Percentiles rank a stretch among this genome's conserved stretches.
These are phyloP conservation scores for Drusus annulatus DNA, from an alignment of 1,140 invertebrate species.

Conservation along the genomic window DNA sequence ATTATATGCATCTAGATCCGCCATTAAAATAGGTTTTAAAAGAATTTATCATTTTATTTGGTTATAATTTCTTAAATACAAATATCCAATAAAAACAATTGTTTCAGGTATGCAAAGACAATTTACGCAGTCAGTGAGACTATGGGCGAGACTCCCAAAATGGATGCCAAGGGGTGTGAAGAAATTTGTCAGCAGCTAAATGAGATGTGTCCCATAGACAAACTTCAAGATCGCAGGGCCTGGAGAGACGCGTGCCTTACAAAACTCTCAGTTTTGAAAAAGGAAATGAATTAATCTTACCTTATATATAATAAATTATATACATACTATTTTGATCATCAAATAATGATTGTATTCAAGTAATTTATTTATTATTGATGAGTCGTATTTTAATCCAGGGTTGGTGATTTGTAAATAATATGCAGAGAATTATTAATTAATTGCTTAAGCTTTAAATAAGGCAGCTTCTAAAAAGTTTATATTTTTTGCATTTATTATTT, in stretches of 20 bases:
- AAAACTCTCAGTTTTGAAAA: conserved; percentile 86
- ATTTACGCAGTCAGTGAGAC: conserved; percentile 85
- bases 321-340: not conserved
- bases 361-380: no score
- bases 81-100: not conserved
- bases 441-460: no score
- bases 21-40: no score
- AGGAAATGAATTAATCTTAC: conserved; percentile 69
- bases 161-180: conserved; percentile 77
- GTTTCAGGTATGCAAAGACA: conserved; percentile 80
- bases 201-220: conserved; percentile 81
- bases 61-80: no score
- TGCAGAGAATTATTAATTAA: no score
- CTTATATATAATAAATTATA: not conserved
- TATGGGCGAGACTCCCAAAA: conserved; percentile 82
- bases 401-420: no score
- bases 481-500: no score
- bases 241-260: conserved; percentile 91
- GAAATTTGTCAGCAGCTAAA: conserved; percentile 80
- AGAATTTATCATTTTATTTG: no score
- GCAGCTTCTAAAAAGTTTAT: no score
- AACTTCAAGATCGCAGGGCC: conserved; percentile 80
- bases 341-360: no score
- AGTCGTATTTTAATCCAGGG: no score
- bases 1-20: no score